Base-by-base conservation (phyloP, 2,888 invertebrate genomes). In the Emmelina monodactyla region DNA sequence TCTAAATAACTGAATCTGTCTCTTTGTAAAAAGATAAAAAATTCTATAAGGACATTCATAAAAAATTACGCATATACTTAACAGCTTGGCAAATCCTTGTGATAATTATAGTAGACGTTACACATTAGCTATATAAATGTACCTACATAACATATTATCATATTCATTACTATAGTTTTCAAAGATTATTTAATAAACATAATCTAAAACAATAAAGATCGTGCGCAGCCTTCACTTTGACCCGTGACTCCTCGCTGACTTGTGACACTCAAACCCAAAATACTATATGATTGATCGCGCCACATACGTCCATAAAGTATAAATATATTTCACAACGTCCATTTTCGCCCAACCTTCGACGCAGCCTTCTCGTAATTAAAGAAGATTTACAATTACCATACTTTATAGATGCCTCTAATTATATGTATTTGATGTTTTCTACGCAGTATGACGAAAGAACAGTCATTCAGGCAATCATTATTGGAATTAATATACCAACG, bases 401-500 rank as follows among this genome's bases (percentile, higher is more conserved):
- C 65, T 75, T 76, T 73, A 76, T 68, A 72, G 66, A 73, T 67
- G 63, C 63, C 63, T 65, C 63, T 76, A 76, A 78, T 76, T 76
- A 78, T 68, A 73, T 69, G 62, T 69, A 71, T 76, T 75, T 71
- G 71, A 70, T 72, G 70, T 75, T 75, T 71, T 73, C 75, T 70
- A 66, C 70, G 62, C 51, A 51, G 54, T 72, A 75, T 76, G 76
- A 76, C 76, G 76, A 78, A 76, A 76, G 67, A 70, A 60, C 55
- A 61, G 62, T 62, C 66, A 60, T 65, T 66, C 67, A 54, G 49
- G 51, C 58, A 59, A 73, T 75, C 76, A 78, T 79, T 78, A 78
- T 57, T 68, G 56, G 78, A 73, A 79, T 79, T 78, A 79, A 79
- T 79, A 76, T 72, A 71, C 61, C 71, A 75, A 78, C 78, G 78